Conservation (phyloP, 1,140 invertebrate genomes). For the Rhyacophila brunnea region DNA sequence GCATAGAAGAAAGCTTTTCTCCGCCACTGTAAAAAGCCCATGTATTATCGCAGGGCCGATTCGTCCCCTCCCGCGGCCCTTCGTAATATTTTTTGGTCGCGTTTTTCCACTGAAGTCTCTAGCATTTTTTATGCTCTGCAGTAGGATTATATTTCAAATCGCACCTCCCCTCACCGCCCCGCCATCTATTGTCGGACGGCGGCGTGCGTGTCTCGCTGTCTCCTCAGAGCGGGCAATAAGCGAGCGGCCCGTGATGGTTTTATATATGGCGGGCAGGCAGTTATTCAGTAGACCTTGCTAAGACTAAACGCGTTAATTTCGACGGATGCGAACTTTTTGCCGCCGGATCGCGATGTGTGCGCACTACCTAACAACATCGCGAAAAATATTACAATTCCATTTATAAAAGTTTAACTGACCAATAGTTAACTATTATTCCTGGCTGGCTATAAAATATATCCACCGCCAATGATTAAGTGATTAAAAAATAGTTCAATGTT, state of each 20-base stretch:
- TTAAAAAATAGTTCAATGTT: no score
- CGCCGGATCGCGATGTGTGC: no score
- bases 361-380: no score
- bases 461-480: no score
- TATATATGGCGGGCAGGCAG: slow-evolving; percentile 31
- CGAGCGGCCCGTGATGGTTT: slow-evolving; percentile 26
- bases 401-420: no score
- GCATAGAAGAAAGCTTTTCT: no score
- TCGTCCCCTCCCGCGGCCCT: no score
- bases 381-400: no score
- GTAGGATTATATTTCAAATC: slow-evolving; percentile 17
- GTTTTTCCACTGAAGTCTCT: background rate
- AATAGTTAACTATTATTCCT: no score
- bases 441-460: no score
- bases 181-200: slow-evolving; percentile 24
- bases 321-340: background rate
- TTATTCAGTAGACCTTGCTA: slow-evolving; percentile 25
- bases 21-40: background rate
- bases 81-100: background rate
- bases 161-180: slow-evolving; percentile 6
- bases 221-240: background rate
- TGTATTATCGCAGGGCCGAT: background rate
- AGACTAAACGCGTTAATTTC: background rate
- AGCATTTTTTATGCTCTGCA: background rate
- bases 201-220: no score